These are phyloP conservation scores for Tubulanus polymorphus DNA, from an alignment of 2,888 invertebrate genomes.

Conservation along the genomic window DNA sequence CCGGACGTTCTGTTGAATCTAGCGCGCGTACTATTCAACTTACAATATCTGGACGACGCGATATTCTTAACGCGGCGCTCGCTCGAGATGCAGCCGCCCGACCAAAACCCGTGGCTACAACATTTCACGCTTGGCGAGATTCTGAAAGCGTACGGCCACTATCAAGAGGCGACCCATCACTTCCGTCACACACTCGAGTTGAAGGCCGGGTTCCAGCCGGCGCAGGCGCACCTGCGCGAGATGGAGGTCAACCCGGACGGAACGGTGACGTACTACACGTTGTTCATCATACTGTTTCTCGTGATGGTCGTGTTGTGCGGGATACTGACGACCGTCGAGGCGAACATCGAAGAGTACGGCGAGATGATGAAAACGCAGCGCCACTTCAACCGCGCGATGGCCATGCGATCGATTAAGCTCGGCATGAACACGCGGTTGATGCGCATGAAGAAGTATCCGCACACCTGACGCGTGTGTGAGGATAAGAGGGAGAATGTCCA, in stretches of 20 bases:
- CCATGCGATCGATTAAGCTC: slow-evolving; percentile 71
- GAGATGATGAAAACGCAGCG: slow-evolving; percentile 64
- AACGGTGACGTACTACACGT: slow-evolving; percentile 78
- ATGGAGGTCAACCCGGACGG: slow-evolving; percentile 75
- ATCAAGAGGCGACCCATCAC: slow-evolving; percentile 81
- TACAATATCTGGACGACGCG: slow-evolving; percentile 85
- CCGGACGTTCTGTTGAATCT: slow-evolving; percentile 80
- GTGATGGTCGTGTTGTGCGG: slow-evolving; percentile 73
- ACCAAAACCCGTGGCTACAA: slow-evolving; percentile 85
- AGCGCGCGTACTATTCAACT: slow-evolving; percentile 77
- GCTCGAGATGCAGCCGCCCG: slow-evolving; percentile 77
- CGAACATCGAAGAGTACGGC: slow-evolving; percentile 38
- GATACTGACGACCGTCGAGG: slow-evolving; percentile 72
- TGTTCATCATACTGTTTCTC: slow-evolving; percentile 81
- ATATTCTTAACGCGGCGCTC: slow-evolving; percentile 81
- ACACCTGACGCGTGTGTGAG: too few species aligned
- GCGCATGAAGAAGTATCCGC: slow-evolving; percentile 23
- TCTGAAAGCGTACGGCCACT: slow-evolving; percentile 84
- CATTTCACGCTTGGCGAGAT: slow-evolving; percentile 88
- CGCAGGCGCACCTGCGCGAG: slow-evolving; percentile 72
- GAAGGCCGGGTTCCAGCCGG: slow-evolving; percentile 80
- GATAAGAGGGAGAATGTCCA: too few species aligned
- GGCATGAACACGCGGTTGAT: slow-evolving; percentile 52
- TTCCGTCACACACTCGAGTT: slow-evolving; percentile 76
- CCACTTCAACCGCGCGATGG: slow-evolving; percentile 84